Percentiles rank a stretch among this genome's conserved stretches.
Conservation (phyloP, 2,113 vertebrate genomes). For the Thunnus thynnus region DNA sequence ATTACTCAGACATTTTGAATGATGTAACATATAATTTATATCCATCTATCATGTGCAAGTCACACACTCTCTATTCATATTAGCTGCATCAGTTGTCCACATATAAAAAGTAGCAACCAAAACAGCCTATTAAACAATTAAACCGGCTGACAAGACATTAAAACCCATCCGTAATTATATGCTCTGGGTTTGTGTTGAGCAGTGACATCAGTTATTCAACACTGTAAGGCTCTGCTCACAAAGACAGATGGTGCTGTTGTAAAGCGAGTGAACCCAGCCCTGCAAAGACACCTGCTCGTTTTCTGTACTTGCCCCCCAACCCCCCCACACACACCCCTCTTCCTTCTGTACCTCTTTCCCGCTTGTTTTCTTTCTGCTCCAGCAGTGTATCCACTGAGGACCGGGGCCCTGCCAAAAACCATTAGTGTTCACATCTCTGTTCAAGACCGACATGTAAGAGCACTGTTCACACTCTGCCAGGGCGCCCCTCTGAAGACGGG, state of each 20-base stretch:
- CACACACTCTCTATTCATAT: constrained; percentile 12
- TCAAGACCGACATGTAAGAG: constrained; percentile 71
- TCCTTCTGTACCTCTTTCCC: constrained; percentile 29
- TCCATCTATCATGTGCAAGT: constrained; percentile 18
- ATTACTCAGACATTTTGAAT: constrained; percentile 23
- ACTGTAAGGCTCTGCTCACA: constrained; percentile 27
- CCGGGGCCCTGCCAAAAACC: constrained; percentile 73
- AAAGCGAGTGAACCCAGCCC: constrained; percentile 54
- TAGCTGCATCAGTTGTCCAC: not conserved
- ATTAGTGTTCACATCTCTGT: constrained; percentile 83
- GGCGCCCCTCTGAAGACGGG: constrained; percentile 49
- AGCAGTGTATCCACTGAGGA: constrained; percentile 61
- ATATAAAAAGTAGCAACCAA: not conserved
- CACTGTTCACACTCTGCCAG: constrained; percentile 68
- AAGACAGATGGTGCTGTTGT: constrained; percentile 84
- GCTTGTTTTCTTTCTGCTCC: constrained; percentile 51
- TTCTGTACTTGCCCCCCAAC: constrained; percentile 3
- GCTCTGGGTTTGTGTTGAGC: not conserved
- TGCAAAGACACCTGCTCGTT: constrained; percentile 35
- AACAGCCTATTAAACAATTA: constrained; percentile 37
- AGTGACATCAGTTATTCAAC: not conserved
- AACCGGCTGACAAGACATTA: constrained; percentile 23
- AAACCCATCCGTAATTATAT: constrained; percentile 7
- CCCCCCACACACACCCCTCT: not conserved
- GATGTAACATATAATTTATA: constrained; percentile 20